Base-by-base conservation (phyloP, 2,113 vertebrate species). In the Albula glossodonta region DNA sequence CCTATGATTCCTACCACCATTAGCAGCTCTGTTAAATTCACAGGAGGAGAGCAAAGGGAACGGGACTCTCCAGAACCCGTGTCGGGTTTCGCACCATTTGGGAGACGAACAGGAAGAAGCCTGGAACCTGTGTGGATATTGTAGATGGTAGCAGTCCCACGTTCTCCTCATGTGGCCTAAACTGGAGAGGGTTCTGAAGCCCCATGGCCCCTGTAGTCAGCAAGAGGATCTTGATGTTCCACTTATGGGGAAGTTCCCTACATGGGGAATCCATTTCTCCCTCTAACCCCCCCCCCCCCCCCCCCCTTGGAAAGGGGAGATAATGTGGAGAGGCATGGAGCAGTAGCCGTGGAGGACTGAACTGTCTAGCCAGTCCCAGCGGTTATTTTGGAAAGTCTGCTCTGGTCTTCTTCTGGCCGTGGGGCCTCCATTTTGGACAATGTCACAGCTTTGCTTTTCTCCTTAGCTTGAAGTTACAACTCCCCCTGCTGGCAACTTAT, bases 341-440 rank as follows among this genome's bases (percentile, higher is more conserved):
- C 88, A 7, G 78, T 66, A 79, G 79, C 17, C 15, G 9, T 13
- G 15, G 7, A 41, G 4, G 84, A 1, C 90, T 90, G 93, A 91
- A 93, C 94, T 95, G 94, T 90, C 94, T 91, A 49, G 78, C 7
- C 41, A 17, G 41, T 50, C 41, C 78, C 41, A 25, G 80, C 88
- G 85, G 70, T 82, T 82, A 83, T 4, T 85, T 91, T 89, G 87
- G 80, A 41, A 88, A 91, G 90, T 87, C 88, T 82, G 85, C 94
- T 93, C 91, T 91, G 91, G 89, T 51, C 19, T 17, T 51, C 31
- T 41, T 41, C 31, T 41, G 31, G 31, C 31, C 10, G 48, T 17
- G 80, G 12, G 51, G 50, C 80, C 53, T 15, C 79, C 17, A 81
- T 81, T 81, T 53, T 51, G 41, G 22, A 15, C 12, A 60, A 31